A percentile compares a stretch with the other conserved stretches of the same genome.
Conservation (phyloP, 2,888 invertebrate species). For the Metacarcinus magister region DNA sequence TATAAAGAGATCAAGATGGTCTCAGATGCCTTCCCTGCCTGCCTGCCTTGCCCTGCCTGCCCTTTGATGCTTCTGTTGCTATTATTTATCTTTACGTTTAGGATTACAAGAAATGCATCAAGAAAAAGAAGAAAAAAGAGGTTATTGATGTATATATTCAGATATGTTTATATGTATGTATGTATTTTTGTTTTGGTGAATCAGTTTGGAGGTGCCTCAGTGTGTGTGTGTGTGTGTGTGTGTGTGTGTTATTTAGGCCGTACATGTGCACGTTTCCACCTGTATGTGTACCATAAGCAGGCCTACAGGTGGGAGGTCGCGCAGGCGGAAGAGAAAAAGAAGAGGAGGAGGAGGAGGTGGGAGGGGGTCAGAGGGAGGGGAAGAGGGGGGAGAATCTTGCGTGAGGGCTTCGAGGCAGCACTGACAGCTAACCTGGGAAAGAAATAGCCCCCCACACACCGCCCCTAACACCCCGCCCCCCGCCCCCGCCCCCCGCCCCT, state of each 20-base stretch:
- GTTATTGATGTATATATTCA: background rate
- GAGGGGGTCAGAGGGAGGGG: background rate
- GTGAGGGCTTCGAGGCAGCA: background rate
- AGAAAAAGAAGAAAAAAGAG: background rate
- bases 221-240: slow-evolving; percentile 62
- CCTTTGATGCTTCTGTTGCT: background rate
- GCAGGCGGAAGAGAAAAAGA: background rate
- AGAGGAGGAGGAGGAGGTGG: background rate
- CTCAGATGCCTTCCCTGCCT: background rate
- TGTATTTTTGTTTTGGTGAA: background rate
- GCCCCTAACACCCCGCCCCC: background rate
- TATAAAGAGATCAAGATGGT: background rate
- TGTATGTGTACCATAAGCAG: background rate
- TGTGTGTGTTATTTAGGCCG: background rate
- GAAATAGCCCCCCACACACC: background rate
- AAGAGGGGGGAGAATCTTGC: background rate
- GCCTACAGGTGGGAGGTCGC: too few relatives aligned
- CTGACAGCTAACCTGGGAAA: slow-evolving; percentile 41
- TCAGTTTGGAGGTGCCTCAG: background rate
- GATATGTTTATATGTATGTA: slow-evolving; percentile 47
- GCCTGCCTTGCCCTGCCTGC: too few relatives aligned
- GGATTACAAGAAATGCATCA: background rate
- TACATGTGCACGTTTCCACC: background rate
- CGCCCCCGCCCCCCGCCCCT: background rate
- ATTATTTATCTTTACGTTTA: background rate